Evolutionary conservation across 2,888 invertebrate species (phyloP).

Genomic region (Stegana nigrithorax): DNA sequence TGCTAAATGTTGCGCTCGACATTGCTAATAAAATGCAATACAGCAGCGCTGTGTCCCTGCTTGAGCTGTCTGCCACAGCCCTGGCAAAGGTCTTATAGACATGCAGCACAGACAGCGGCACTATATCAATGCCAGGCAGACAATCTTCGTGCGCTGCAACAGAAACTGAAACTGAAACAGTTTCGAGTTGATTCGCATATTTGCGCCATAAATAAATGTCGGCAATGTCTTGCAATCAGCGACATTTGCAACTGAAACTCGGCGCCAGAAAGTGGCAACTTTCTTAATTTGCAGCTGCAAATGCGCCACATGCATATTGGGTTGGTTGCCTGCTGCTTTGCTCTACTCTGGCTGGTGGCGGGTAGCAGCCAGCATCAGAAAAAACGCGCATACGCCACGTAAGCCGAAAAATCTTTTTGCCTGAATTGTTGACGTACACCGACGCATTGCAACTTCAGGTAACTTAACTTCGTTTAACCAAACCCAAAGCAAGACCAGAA

Average conservation of each 20-base stretch:
- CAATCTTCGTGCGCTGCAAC: too few species aligned
- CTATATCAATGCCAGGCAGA: too few species aligned
- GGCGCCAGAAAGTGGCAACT: constrained; percentile 34
- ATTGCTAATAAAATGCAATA: too few species aligned
- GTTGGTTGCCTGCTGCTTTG: too few species aligned
- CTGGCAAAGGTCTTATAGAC: too few species aligned
- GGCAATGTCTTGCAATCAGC: constrained; percentile 30
- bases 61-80: too few species aligned
- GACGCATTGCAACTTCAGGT: neutral
- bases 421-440: neutral
- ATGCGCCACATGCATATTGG: too few species aligned
- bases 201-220: constrained; percentile 47
- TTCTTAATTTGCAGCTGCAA: constrained; percentile 49
- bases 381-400: constrained; percentile 13
- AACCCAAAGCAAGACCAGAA: neutral
- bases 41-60: constrained; percentile 26
- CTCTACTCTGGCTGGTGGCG: neutral
- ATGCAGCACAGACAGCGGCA: too few species aligned
- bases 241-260: neutral
- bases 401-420: constrained; percentile 4
- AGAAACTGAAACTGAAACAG: too few species aligned
- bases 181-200: constrained; percentile 23
- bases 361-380: neutral
- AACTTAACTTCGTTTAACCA: neutral
- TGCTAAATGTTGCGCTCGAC: neutral